Evolutionary conservation across 2,888 invertebrate genomes (phyloP).

Genomic region (Eupelmus urozonus): DNA sequence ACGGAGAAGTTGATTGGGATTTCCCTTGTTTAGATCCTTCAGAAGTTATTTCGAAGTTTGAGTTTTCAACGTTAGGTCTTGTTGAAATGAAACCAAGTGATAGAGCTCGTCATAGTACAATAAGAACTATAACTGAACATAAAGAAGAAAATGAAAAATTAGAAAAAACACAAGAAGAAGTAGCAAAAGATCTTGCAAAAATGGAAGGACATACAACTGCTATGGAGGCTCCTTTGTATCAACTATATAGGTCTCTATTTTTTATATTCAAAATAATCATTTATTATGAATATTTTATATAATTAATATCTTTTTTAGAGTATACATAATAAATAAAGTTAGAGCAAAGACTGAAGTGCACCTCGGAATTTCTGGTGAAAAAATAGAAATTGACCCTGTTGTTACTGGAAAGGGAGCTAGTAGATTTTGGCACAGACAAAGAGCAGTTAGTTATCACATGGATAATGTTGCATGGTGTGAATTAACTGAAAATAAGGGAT

Average conservation of each 20-base stretch:
- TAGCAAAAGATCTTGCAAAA: slow-evolving; percentile 81
- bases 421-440: slow-evolving; percentile 82
- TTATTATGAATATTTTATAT: slow-evolving; percentile 30
- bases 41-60: slow-evolving; percentile 95
- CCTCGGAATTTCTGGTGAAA: slow-evolving; percentile 92
- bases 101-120: slow-evolving; percentile 71
- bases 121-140: slow-evolving; percentile 70
- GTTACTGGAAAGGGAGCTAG: slow-evolving; percentile 74
- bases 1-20: slow-evolving; percentile 95
- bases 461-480: slow-evolving; percentile 94
- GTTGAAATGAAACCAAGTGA: slow-evolving; percentile 84
- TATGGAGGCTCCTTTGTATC: slow-evolving; percentile 92
- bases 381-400: slow-evolving; percentile 93
- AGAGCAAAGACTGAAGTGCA: slow-evolving; percentile 90
- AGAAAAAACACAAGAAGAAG: slow-evolving; percentile 68
- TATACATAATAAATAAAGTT: slow-evolving; percentile 88
- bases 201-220: slow-evolving; percentile 87
- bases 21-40: slow-evolving; percentile 93
- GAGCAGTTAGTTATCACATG: slow-evolving; percentile 90
- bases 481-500: slow-evolving; percentile 86
- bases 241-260: slow-evolving; percentile 79
- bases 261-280: slow-evolving; percentile 20
- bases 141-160: slow-evolving; percentile 74
- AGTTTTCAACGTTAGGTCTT: slow-evolving; percentile 92
- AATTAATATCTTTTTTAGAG: slow-evolving; percentile 80